Percentiles rank a stretch among this genome's conserved stretches.
Conservation (phyloP, 2,113 vertebrate species). For the Narcine bancroftii region DNA sequence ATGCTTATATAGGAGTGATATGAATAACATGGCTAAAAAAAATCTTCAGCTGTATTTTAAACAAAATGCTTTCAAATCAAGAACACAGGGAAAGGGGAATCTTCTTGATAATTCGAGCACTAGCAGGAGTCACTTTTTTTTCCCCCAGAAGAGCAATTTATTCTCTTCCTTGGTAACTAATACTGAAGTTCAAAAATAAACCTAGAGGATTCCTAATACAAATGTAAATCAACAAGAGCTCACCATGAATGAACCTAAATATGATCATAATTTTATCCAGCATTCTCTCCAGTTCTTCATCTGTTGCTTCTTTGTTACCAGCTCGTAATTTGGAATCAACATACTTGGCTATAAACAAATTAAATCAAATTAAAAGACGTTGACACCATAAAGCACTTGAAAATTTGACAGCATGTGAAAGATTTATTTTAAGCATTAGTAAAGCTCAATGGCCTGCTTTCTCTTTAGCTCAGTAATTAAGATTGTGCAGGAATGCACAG, state of each 20-base stretch:
- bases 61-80: not conserved
- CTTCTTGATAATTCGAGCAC: not conserved
- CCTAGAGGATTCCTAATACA: not conserved
- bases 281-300: constrained; percentile 70
- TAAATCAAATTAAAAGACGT: not conserved
- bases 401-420: not conserved
- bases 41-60: not conserved
- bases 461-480: not conserved
- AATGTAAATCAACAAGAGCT: constrained; percentile 40
- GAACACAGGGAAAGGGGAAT: not conserved
- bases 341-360: constrained; percentile 60
- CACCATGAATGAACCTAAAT: constrained; percentile 73
- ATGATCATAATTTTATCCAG: constrained; percentile 77
- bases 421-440: too few relatives aligned
- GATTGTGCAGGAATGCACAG: not conserved
- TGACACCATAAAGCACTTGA: not conserved
- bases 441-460: not conserved
- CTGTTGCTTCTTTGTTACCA: constrained; percentile 72
- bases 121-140: not conserved
- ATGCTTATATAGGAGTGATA: not conserved
- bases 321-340: constrained; percentile 70
- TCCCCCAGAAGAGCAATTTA: not conserved
- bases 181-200: not conserved
- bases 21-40: too few relatives aligned
- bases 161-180: not conserved